Evolutionary conservation across 2,113 vertebrate species (phyloP).

Genomic region (Hippocampus abdominalis): DNA sequence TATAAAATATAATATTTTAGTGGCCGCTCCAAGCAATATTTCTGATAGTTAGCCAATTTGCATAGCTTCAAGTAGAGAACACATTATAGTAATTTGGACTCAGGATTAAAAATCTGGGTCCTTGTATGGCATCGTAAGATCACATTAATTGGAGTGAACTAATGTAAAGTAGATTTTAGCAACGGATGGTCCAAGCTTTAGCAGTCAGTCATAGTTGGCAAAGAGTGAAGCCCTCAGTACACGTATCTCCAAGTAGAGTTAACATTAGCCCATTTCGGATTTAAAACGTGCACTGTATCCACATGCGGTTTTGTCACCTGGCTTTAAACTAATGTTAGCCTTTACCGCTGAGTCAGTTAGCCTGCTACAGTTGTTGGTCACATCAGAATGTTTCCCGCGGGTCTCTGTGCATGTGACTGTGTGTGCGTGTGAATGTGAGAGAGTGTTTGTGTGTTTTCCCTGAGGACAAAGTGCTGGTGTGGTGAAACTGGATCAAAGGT

Average conservation of each 20-base stretch:
- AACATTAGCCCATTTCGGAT: background rate
- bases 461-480: slow-evolving; percentile 19
- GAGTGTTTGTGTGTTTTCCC: background rate
- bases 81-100: background rate
- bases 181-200: too few relatives aligned
- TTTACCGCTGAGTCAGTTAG: background rate
- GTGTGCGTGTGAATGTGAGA: background rate
- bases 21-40: too few relatives aligned
- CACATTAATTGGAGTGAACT: background rate
- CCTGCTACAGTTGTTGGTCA: background rate
- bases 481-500: slow-evolving; percentile 38
- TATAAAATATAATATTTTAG: too few relatives aligned
- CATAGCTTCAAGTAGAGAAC: too few relatives aligned
- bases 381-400: background rate
- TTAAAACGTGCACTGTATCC: background rate
- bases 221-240: too few relatives aligned
- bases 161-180: background rate
- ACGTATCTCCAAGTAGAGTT: background rate
- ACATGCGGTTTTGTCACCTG: background rate
- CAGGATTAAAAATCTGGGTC: background rate
- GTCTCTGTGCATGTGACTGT: background rate
- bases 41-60: too few relatives aligned
- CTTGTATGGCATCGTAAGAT: background rate
- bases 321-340: background rate
- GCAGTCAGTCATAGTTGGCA: too few relatives aligned